These are phyloP conservation scores for Drosophila azteca DNA, from an alignment of 1,140 invertebrate species.

Conservation along the genomic window DNA sequence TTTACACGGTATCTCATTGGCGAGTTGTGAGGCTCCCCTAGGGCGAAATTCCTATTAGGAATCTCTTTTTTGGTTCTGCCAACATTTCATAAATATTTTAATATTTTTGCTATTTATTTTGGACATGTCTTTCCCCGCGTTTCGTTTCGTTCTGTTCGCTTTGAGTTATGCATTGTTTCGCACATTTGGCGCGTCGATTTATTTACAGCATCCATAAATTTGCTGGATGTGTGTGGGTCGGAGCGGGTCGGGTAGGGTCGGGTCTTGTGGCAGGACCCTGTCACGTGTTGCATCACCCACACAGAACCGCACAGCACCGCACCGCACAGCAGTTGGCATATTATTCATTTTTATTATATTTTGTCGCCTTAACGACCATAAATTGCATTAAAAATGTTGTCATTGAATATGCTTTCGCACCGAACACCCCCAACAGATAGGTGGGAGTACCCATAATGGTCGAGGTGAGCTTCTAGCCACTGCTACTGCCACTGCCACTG, in stretches of 20 bases:
- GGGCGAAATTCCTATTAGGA: no score
- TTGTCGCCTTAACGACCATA: conserved; percentile 81
- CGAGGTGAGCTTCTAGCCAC: conserved; percentile 7
- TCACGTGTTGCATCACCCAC: conserved; percentile 71
- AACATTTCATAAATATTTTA: conserved; percentile 36
- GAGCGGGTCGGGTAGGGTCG: conserved; percentile 10
- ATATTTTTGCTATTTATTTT: conserved; percentile 23
- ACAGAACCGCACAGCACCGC: conserved; percentile 24
- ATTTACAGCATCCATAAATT: conserved; percentile 76
- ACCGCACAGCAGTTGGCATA: conserved; percentile 65
- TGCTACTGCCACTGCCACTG: conserved; percentile 6
- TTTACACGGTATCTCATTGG: not conserved
- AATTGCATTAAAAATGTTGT: conserved; percentile 81
- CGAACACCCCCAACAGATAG: no score
- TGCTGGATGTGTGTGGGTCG: conserved; percentile 24
- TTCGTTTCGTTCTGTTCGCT: conserved; percentile 17
- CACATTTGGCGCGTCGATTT: conserved; percentile 78
- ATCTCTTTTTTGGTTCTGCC: no score
- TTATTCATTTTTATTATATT: conserved; percentile 83
- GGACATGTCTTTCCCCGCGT: not conserved
- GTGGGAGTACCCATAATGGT: no score
- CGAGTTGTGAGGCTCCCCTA: no score
- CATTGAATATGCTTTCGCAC: conserved; percentile 62
- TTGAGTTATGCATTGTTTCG: conserved; percentile 79
- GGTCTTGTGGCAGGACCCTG: conserved; percentile 64